Evolutionary conservation across 2,113 vertebrate genomes (phyloP), one percentile per base, ranked within the genome.

Genomic region (Dolichallabes microphthalmus): DNA sequence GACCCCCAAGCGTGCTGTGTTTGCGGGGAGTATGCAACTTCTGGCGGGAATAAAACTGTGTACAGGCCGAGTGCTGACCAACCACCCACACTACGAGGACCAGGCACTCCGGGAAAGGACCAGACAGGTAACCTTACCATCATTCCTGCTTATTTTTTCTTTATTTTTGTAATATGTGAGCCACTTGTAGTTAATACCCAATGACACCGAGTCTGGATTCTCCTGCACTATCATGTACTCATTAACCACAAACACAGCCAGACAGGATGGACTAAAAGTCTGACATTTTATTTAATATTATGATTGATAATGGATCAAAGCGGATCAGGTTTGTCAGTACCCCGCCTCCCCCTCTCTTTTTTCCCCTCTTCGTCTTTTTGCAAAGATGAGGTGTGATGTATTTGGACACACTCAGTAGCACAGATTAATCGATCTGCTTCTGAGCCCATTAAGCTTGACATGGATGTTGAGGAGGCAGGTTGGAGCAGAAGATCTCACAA

Each of bases 1-100:
- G 92, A 99, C 97, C 27, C 95, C 97, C 7, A 93, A 92, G 89
- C 93, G 93, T 82, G 96, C 97, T 3, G 98, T 98, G 88, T 98
- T 99, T 90, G 98, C 97, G 35, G 98, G 98, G 84, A 99, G 98
- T 93, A 99, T 99, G 98, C 98, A 99, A 93, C 92, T 99, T 61
- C 92, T 99, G 92, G 98, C 98, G 0, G 98, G 97, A 85, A 96
- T 99, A 91, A 99, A 99, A 90, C 95, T 99, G 90, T 99, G 98
- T 92, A 99, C 98, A 0, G 97, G 97, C 32, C 93, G 98, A 90
- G 94, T 95, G 77, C 92, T 98, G 87, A 99, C 98, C 88, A 99
- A 99, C 93, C 98, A 99, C 88, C 98, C 98, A 1, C 98, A 99
- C 92, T 99, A 98, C 0, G 98, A 99, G 90, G 97, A 99, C 90